A percentile compares a stretch with the other conserved stretches of the same genome.
phyloP scores from a whole-genome alignment of 2,888 invertebrate genomes.

The Agrotis exclamationis region DNA sequence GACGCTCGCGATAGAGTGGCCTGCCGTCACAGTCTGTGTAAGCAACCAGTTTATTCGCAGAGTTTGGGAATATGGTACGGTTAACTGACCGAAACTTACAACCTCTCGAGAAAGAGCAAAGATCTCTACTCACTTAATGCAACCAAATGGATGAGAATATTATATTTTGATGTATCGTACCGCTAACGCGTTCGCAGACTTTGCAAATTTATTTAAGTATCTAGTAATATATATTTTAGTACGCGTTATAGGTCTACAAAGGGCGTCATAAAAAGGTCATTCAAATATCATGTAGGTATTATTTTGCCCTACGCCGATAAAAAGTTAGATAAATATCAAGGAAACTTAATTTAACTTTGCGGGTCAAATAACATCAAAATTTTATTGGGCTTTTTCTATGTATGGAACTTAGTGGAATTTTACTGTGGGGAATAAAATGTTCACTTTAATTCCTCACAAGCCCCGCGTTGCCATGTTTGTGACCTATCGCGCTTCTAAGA shows the following conservation, averaged over 20 bases:
- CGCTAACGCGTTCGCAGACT: slow-evolving; percentile 37
- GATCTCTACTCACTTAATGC: slow-evolving; percentile 34
- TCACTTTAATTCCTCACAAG: slow-evolving; percentile 40
- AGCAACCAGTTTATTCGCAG: slow-evolving; percentile 55
- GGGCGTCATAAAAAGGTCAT: slow-evolving; percentile 48
- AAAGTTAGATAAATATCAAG: slow-evolving; percentile 40
- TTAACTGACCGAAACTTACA: slow-evolving; percentile 58
- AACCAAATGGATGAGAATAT: slow-evolving; percentile 45
- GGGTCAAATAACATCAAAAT: slow-evolving; percentile 42
- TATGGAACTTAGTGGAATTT: slow-evolving; percentile 36
- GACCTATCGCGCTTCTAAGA: slow-evolving; percentile 48
- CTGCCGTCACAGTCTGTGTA: slow-evolving; percentile 72
- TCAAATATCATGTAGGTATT: slow-evolving; percentile 35
- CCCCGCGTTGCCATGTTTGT: slow-evolving; percentile 33
- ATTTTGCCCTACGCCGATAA: slow-evolving; percentile 34
- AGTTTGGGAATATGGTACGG: slow-evolving; percentile 50
- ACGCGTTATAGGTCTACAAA: slow-evolving; percentile 29
- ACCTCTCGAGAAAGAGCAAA: slow-evolving; percentile 36
- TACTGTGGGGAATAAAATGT: slow-evolving; percentile 38
- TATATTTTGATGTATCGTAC: slow-evolving; percentile 44
- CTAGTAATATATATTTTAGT: slow-evolving; percentile 33
- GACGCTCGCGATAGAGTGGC: slow-evolving; percentile 84
- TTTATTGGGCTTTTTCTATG: slow-evolving; percentile 35
- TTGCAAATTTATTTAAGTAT: slow-evolving; percentile 32
- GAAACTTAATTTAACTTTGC: slow-evolving; percentile 58